Evolutionary conservation across 2,113 vertebrate genomes (phyloP), one percentile per base, ranked within the genome.

Genomic region (Stercorarius parasiticus): DNA sequence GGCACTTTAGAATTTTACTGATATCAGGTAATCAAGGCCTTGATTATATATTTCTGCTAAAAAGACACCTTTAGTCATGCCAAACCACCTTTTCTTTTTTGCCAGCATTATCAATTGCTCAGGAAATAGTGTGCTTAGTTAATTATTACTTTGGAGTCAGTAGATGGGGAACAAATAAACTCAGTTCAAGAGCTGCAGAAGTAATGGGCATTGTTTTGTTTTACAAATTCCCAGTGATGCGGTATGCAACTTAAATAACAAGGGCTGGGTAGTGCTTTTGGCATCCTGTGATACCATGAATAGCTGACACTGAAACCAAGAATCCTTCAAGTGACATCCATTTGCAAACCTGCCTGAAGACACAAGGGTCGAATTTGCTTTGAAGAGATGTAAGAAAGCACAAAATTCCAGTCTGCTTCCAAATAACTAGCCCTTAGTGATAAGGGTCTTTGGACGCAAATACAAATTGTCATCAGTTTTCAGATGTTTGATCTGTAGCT

Each of bases 311-410:
- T 84, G 91, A 89, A 95, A 93, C 82, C 38, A 93, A 94, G 72
- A 88, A 93, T 91, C 49, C 61, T 94, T 82, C 80, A 92, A 92
- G 80, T 91, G 65, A 92, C 72, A 90, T 71, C 59, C 76, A 65
- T 91, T 83, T 93, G 83, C 80, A 94, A 95, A 95, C 56, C 64
- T 91, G 69, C 94, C 77, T 93, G 88, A 86, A 58, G 72, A 93
- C 77, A 86, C 27, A 49, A 34, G 50, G 32, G 90, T 30, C 3
- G 8, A 86, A 88, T 92, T 93, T 86, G 27, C 74, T 92, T 80
- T 82, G 69, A 95, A 97, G 56, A 95, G 58, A 52, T 65, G 43
- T 40, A 94, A 36, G 56, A 97, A 95, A 92, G 85, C 61, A 86
- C 76, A 96, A 92, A 92, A 89, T 88, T 95, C 47, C 71, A 85